Percentiles rank a stretch among this genome's conserved stretches.
These are phyloP conservation scores for Neodiprion virginianus DNA, from an alignment of 1,140 invertebrate genomes.

Conservation along the genomic window DNA sequence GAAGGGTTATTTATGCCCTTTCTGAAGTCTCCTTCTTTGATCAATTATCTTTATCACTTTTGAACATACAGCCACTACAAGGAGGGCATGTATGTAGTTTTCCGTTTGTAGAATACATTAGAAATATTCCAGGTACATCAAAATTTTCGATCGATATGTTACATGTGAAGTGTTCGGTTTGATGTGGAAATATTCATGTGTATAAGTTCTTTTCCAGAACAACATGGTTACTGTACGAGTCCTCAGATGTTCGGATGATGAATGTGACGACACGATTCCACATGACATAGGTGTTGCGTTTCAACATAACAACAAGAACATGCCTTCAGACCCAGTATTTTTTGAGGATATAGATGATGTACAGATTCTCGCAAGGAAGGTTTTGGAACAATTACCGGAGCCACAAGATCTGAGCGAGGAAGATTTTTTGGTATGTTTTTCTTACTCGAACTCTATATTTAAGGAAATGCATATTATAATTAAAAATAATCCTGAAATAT, in stretches of 20 bases:
- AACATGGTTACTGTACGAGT: slow-evolving; percentile 39
- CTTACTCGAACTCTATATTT: neutral
- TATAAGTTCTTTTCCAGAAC: slow-evolving; percentile 30
- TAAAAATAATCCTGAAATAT: slow-evolving; percentile 8
- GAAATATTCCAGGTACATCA: neutral
- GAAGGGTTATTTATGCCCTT: too few species aligned
- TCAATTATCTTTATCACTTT: too few species aligned
- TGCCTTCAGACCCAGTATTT: slow-evolving; percentile 31
- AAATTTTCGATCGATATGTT: slow-evolving; percentile 17
- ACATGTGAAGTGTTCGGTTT: slow-evolving; percentile 17
- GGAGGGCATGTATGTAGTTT: too few species aligned
- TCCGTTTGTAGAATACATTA: too few species aligned
- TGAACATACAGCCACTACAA: too few species aligned
- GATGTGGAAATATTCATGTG: slow-evolving; percentile 16
- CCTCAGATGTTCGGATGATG: slow-evolving; percentile 31
- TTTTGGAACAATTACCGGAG: slow-evolving; percentile 66
- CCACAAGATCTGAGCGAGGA: slow-evolving; percentile 59
- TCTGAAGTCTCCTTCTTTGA: too few species aligned
- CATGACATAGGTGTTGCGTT: slow-evolving; percentile 34
- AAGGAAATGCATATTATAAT: slow-evolving; percentile 18
- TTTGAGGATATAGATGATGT: slow-evolving; percentile 49
- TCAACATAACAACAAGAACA: slow-evolving; percentile 27
- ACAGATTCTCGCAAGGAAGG: slow-evolving; percentile 63
- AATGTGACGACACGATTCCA: slow-evolving; percentile 31
- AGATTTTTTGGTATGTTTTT: slow-evolving; percentile 58